Evolutionary conservation across 2,888 invertebrate species (phyloP).

Genomic region (Pomacea canaliculata): DNA sequence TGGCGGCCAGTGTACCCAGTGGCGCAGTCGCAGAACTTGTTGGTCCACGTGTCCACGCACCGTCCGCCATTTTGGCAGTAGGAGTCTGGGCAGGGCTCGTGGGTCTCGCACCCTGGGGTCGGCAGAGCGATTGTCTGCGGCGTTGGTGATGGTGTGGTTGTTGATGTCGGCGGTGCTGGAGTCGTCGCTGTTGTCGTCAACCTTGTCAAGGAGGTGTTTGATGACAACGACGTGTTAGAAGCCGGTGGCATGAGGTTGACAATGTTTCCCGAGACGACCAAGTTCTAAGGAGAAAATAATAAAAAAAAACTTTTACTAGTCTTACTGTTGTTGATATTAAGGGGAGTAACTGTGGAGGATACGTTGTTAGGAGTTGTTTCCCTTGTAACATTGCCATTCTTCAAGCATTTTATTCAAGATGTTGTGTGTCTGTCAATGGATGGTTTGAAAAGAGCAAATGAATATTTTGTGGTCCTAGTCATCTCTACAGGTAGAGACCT

Average conservation of each 20-base stretch:
- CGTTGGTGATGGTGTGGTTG: neutral
- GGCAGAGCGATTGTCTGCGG: slow-evolving; percentile 69
- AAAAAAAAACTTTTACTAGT: no score
- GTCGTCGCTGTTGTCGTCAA: neutral
- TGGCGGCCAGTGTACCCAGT: slow-evolving; percentile 49
- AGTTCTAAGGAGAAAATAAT: slow-evolving; percentile 41
- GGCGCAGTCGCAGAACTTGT: slow-evolving; percentile 49
- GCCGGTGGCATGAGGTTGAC: slow-evolving; percentile 40
- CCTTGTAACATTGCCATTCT: no score
- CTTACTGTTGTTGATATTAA: no score
- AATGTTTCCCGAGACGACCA: slow-evolving; percentile 45
- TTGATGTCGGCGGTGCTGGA: slow-evolving; percentile 69
- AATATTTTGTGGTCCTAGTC: no score
- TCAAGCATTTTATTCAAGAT: no score
- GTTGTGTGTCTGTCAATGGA: no score
- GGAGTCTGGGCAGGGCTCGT: slow-evolving; percentile 88
- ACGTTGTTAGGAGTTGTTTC: no score
- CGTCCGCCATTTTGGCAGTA: slow-evolving; percentile 60
- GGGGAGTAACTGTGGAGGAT: no score
- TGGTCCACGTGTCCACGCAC: slow-evolving; percentile 60
- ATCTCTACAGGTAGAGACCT: no score
- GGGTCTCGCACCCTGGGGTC: slow-evolving; percentile 84
- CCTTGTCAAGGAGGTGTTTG: neutral
- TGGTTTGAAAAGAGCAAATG: no score
- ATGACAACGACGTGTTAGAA: no score